Conservation (phyloP, 1,140 invertebrate species). For the Elysia chlorotica region DNA sequence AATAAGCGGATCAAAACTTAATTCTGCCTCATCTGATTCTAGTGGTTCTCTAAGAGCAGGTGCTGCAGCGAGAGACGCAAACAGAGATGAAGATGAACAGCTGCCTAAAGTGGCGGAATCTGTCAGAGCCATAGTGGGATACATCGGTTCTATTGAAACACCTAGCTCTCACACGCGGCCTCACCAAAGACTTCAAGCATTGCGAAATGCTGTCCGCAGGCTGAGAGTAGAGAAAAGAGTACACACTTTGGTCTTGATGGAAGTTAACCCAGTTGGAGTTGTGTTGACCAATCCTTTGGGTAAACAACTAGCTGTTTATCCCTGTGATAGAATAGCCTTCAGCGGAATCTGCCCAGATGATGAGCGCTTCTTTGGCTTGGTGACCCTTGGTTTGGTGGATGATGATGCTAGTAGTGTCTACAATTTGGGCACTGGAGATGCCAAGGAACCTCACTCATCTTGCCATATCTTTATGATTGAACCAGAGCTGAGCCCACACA, state of each 20-base stretch:
- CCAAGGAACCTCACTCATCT: slow-evolving; percentile 74
- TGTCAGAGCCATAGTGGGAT: slow-evolving; percentile 86
- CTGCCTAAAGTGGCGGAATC: slow-evolving; percentile 48
- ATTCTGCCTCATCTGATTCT: neutral
- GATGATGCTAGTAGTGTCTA: slow-evolving; percentile 44
- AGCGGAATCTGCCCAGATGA: slow-evolving; percentile 87
- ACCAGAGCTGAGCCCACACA: slow-evolving; percentile 73
- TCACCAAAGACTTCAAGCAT: slow-evolving; percentile 69
- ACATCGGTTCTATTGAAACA: slow-evolving; percentile 94
- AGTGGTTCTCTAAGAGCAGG: neutral
- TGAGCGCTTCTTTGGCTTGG: slow-evolving; percentile 87
- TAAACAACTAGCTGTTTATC: slow-evolving; percentile 76
- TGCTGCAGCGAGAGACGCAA: neutral
- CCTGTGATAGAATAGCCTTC: slow-evolving; percentile 83
- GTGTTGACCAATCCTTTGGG: slow-evolving; percentile 74
- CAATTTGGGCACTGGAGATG: slow-evolving; percentile 36
- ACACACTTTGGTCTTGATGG: slow-evolving; percentile 85
- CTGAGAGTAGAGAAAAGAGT: slow-evolving; percentile 85
- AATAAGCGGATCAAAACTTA: no score
- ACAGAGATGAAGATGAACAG: slow-evolving; percentile 3
- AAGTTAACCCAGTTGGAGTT: slow-evolving; percentile 78
- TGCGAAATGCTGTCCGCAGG: slow-evolving; percentile 83
- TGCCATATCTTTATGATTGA: slow-evolving; percentile 96
- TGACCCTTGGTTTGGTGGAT: slow-evolving; percentile 74
- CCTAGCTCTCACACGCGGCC: slow-evolving; percentile 79